Evolutionary conservation across 2,888 invertebrate genomes (phyloP).

Genomic region (Ariolimax columbianus): DNA sequence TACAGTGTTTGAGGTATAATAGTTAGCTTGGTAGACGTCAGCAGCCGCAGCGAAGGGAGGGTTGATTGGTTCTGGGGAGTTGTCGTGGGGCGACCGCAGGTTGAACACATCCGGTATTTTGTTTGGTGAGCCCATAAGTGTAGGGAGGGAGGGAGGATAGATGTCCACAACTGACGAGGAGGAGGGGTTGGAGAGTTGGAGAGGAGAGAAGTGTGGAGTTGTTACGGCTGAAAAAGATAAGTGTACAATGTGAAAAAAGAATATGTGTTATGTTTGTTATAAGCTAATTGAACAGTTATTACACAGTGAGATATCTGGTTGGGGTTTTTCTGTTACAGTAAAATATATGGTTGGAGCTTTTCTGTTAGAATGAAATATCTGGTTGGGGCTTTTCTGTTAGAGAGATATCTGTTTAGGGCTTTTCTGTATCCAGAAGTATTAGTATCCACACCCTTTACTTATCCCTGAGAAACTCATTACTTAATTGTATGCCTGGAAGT

Average conservation of each 20-base stretch:
- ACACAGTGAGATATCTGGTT: too few species aligned
- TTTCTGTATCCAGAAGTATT: too few species aligned
- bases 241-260: not conserved
- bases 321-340: too few species aligned
- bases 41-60: slow-evolving; percentile 63
- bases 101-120: slow-evolving; percentile 77
- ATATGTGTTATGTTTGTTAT: not conserved
- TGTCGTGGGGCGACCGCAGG: slow-evolving; percentile 62
- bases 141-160: slow-evolving; percentile 78
- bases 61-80: slow-evolving; percentile 63
- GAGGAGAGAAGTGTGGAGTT: slow-evolving; percentile 42
- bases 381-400: too few species aligned
- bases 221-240: not conserved
- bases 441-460: too few species aligned
- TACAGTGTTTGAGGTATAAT: slow-evolving; percentile 62
- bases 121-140: slow-evolving; percentile 85
- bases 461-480: too few species aligned
- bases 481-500: too few species aligned
- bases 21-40: slow-evolving; percentile 54
- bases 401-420: too few species aligned
- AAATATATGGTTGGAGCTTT: too few species aligned
- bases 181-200: slow-evolving; percentile 68
- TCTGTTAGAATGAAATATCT: too few species aligned
- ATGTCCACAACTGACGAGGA: slow-evolving; percentile 45
- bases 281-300: too few species aligned